Evolutionary conservation across 2,113 vertebrate species (phyloP).

Genomic region (Dendrocopos noguchii): DNA sequence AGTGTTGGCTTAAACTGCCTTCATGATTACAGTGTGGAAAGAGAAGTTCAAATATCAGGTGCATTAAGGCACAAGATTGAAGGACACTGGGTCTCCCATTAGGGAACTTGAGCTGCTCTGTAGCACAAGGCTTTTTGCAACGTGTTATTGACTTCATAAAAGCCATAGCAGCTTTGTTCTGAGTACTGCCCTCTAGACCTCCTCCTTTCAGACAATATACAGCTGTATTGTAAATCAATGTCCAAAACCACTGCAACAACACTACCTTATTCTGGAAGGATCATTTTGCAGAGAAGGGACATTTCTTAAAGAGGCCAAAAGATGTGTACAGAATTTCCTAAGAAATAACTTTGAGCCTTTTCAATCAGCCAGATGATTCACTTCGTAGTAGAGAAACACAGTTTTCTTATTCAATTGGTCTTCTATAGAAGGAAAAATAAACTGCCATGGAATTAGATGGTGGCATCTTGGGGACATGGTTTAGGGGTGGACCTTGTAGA

Average conservation of each 20-base stretch:
- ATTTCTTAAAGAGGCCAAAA: not conserved
- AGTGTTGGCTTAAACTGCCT: not conserved
- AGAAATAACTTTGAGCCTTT: constrained; percentile 24
- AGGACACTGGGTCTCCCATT: not conserved
- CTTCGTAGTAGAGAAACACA: constrained; percentile 13
- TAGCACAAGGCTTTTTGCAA: not conserved
- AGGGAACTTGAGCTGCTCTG: not conserved
- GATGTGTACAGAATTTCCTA: not conserved
- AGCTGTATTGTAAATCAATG: constrained; percentile 20
- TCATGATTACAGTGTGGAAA: not conserved
- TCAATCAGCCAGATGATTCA: constrained; percentile 31
- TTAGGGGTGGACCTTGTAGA: no score
- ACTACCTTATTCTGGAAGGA: not conserved
- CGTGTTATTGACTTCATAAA: not conserved
- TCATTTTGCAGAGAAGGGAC: not conserved
- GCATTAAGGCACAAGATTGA: not conserved
- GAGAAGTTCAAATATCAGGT: not conserved
- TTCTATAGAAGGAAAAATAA: constrained; percentile 46
- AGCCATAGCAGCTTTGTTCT: not conserved
- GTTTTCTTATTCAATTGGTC: constrained; percentile 36
- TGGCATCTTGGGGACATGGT: not conserved
- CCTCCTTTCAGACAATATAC: constrained; percentile 18
- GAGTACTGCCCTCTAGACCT: not conserved
- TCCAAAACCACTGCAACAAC: not conserved
- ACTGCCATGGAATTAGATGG: constrained; percentile 54